Conservation (phyloP, 2,113 vertebrate species). For the Vanacampus margaritifer region DNA sequence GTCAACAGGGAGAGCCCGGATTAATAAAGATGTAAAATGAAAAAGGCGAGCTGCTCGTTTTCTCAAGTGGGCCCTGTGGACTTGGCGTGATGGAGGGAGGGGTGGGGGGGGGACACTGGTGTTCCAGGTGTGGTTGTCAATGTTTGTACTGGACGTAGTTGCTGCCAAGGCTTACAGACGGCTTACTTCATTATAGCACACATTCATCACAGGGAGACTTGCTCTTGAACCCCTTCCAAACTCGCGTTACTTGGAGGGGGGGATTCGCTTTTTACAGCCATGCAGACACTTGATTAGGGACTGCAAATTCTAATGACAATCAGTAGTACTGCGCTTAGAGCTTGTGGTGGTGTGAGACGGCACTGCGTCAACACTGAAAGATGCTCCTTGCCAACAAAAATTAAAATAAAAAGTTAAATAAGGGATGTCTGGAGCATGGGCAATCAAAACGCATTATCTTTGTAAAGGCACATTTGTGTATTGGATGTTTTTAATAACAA, state of each 20-base stretch:
- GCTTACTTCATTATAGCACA: conserved; percentile 17
- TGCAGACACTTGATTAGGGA: not conserved
- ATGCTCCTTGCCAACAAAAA: not conserved
- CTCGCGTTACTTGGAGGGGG: not conserved
- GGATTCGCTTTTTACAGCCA: not conserved
- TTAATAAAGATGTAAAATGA: conserved; percentile 26
- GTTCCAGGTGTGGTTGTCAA: conserved; percentile 34
- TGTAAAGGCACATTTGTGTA: too few relatives aligned
- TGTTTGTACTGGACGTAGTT: conserved; percentile 28
- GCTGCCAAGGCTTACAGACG: conserved; percentile 21
- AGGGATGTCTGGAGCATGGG: too few relatives aligned
- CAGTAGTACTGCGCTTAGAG: not conserved
- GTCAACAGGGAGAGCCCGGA: conserved; percentile 19
- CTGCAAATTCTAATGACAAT: conserved; percentile 2
- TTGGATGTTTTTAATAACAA: too few relatives aligned
- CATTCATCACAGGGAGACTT: conserved; percentile 21
- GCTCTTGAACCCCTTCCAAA: not conserved
- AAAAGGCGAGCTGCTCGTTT: conserved; percentile 24
- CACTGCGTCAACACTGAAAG: not conserved
- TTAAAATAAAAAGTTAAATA: not conserved
- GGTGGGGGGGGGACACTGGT: not conserved
- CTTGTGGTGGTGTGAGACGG: not conserved
- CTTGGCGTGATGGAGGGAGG: conserved; percentile 4
- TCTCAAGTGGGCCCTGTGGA: conserved; percentile 23
- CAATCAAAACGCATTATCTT: too few relatives aligned